These are phyloP conservation scores for Oxygymnocypris stewartii DNA, from an alignment of 2,113 vertebrate species.

Conservation along the genomic window DNA sequence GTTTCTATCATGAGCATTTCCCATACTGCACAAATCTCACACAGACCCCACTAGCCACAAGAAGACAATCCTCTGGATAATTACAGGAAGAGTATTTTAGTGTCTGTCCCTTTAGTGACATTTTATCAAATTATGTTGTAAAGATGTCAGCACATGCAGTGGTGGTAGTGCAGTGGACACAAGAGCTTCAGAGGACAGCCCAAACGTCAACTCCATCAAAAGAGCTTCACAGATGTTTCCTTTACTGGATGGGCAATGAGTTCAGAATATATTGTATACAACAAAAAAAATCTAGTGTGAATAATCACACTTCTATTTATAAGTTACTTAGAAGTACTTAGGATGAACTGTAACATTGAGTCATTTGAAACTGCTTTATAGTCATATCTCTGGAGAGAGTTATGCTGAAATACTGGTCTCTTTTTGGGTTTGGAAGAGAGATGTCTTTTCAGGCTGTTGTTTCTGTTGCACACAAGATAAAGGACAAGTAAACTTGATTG, in stretches of 20 bases:
- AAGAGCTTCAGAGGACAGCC: not conserved
- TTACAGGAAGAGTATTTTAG: not conserved
- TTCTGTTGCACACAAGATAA: not conserved
- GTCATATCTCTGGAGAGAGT: not conserved
- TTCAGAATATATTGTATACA: constrained; percentile 18
- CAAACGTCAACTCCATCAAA: constrained; percentile 37
- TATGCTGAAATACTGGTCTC: not conserved
- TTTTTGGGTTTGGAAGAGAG: not conserved
- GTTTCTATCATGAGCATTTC: not conserved
- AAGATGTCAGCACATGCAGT: constrained; percentile 1
- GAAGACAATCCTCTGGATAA: not conserved
- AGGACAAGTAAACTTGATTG: not conserved
- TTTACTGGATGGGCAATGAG: constrained; percentile 20
- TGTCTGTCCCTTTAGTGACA: not conserved
- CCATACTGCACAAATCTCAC: not conserved
- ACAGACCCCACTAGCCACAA: not conserved
- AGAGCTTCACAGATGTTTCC: constrained; percentile 37
- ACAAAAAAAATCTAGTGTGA: not conserved
- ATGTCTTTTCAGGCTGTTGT: constrained; percentile 12
- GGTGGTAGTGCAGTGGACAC: not conserved
- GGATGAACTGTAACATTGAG: constrained; percentile 20
- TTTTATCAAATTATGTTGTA: constrained; percentile 1
- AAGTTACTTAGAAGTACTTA: constrained; percentile 16
- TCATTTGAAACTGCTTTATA: constrained; percentile 41
- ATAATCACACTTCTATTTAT: constrained; percentile 19